Percentiles rank a stretch among this genome's conserved stretches.
These are phyloP conservation scores for Notechis scutatus DNA, from an alignment of 2,113 vertebrate species.

Conservation along the genomic window DNA sequence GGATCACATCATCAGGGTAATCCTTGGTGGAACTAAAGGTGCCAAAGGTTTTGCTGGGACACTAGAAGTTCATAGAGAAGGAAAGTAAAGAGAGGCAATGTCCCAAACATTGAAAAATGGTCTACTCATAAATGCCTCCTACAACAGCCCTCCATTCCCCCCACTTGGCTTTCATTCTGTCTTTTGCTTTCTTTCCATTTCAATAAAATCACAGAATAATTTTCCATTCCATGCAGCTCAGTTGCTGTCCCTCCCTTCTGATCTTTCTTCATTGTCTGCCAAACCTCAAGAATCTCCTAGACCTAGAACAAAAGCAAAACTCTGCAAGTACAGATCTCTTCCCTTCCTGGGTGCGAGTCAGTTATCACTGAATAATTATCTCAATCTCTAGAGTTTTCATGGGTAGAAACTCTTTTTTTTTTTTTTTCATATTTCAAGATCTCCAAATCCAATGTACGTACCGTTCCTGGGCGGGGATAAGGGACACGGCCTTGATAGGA, in stretches of 20 bases:
- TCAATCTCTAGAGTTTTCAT: neutral
- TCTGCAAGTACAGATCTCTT: neutral
- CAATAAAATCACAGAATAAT: neutral
- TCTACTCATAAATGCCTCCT: too few species aligned
- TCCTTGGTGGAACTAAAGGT: constrained; percentile 95
- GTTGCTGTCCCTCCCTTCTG: neutral
- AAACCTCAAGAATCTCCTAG: neutral
- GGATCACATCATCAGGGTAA: constrained; percentile 90
- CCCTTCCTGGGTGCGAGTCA: neutral
- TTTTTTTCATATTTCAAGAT: neutral
- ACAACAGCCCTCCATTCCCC: neutral
- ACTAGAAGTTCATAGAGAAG: constrained; percentile 65
- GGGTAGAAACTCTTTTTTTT: neutral
- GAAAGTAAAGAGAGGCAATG: neutral
- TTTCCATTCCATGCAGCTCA: neutral
- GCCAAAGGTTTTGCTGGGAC: constrained; percentile 95
- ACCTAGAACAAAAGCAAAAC: neutral
- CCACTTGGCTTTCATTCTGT: neutral
- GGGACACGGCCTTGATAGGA: constrained; percentile 94
- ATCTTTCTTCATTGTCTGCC: neutral
- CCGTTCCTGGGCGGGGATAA: constrained; percentile 96
- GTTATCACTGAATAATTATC: neutral
- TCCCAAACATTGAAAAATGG: neutral
- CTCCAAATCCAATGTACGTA: constrained; percentile 58
- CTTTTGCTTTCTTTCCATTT: neutral